phyloP scores from a whole-genome alignment of 2,797 vertebrate genomes.

The Mycteria americana region DNA sequence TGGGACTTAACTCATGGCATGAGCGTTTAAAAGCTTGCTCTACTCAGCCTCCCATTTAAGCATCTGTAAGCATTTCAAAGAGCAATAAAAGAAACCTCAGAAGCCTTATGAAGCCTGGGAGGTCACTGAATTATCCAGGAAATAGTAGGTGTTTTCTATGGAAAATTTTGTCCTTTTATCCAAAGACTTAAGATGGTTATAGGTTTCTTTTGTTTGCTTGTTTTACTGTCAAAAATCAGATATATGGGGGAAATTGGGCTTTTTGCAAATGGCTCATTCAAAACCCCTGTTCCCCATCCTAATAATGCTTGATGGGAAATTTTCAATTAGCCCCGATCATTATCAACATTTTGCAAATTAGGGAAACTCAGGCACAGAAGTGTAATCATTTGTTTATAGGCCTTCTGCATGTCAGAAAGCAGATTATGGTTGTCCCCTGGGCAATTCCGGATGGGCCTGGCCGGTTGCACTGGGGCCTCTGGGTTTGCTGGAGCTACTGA shows the following conservation, averaged over 20 bases:
- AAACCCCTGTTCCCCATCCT: constrained; percentile 40
- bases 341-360: constrained; percentile 52
- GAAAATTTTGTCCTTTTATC: background rate
- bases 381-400: constrained; percentile 48
- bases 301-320: constrained; percentile 58
- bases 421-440: constrained; percentile 59
- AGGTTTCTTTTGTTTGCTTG: background rate
- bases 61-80: background rate
- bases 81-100: background rate
- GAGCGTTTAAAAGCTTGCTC: background rate
- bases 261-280: constrained; percentile 57
- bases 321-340: constrained; percentile 53
- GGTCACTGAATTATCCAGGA: background rate
- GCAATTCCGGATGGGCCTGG: background rate
- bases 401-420: constrained; percentile 38
- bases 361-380: background rate
- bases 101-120: background rate
- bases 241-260: background rate
- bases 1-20: background rate
- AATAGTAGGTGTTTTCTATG: background rate
- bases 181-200: background rate
- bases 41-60: background rate
- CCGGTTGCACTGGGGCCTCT: background rate
- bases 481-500: background rate
- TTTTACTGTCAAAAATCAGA: background rate